Conservation (phyloP, 2,888 invertebrate species). For the Leptura quadrifasciata region DNA sequence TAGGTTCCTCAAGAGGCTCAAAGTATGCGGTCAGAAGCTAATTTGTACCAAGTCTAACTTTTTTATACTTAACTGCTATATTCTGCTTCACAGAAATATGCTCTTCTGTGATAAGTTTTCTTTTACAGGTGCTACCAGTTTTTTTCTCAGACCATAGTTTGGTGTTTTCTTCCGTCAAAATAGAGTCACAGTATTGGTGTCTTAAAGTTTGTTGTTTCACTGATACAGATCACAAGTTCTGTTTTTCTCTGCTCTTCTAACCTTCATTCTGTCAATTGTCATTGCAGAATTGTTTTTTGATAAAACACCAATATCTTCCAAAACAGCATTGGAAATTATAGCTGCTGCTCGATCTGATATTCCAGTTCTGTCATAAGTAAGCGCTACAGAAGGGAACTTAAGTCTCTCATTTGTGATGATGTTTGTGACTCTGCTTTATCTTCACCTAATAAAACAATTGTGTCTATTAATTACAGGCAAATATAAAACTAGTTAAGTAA, state of each 20-base stretch:
- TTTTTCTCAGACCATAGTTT: background rate
- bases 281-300: background rate
- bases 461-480: too few species aligned
- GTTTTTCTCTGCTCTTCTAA: background rate
- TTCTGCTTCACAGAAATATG: background rate
- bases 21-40: too few species aligned
- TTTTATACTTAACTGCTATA: too few species aligned
- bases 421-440: background rate
- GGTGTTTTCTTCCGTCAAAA: background rate
- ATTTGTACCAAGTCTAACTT: too few species aligned
- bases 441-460: too few species aligned
- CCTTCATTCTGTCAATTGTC: constrained; percentile 5
- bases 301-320: background rate
- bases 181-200: background rate
- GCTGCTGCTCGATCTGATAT: constrained; percentile 12
- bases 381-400: constrained; percentile 3
- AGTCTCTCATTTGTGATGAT: background rate
- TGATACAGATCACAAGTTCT: too few species aligned
- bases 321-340: constrained; percentile 4
- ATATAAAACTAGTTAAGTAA: too few species aligned
- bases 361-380: constrained; percentile 1
- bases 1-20: too few species aligned
- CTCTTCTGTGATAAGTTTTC: background rate
- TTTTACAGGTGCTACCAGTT: background rate
- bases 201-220: background rate